Evolutionary conservation across 2,888 invertebrate genomes (phyloP).

Genomic region (Ormyrus thymus): DNA sequence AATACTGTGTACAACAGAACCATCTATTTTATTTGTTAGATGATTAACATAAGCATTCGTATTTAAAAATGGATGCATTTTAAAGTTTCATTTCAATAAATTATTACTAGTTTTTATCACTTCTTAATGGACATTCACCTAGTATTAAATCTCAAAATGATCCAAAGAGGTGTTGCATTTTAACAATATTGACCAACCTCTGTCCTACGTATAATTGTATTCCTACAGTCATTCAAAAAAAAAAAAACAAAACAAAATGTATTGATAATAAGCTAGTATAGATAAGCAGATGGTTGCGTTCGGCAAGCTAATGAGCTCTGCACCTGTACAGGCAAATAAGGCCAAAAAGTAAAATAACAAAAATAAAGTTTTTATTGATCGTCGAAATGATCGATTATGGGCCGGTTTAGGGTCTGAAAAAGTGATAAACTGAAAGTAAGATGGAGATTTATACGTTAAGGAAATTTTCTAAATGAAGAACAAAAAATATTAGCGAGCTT

Average conservation of each 20-base stretch:
- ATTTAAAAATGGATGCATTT: too few relatives aligned
- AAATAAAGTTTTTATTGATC: conserved; percentile 44
- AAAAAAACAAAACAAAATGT: conserved; percentile 29
- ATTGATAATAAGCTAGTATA: conserved; percentile 30
- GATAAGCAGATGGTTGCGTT: conserved; percentile 27
- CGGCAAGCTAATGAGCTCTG: conserved; percentile 18
- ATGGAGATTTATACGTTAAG: conserved; percentile 52
- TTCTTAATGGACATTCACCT: not conserved
- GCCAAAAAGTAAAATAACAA: conserved; percentile 40
- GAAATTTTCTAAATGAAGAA: conserved; percentile 48
- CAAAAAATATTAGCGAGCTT: conserved; percentile 51
- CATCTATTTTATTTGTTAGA: too few relatives aligned
- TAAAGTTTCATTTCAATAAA: not conserved
- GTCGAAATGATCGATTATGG: conserved; percentile 49
- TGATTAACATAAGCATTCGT: too few relatives aligned
- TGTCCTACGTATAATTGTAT: conserved; percentile 23
- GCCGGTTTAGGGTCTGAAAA: conserved; percentile 57
- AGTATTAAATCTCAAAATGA: conserved; percentile 10
- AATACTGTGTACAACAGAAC: too few relatives aligned
- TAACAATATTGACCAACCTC: conserved; percentile 10
- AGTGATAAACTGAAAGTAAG: conserved; percentile 59
- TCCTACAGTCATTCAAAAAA: conserved; percentile 40
- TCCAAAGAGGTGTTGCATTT: conserved; percentile 27
- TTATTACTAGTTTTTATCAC: not conserved
- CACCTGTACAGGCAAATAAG: conserved; percentile 27